Conservation (phyloP, 1,140 invertebrate genomes). For the Pseudoatta argentina region DNA sequence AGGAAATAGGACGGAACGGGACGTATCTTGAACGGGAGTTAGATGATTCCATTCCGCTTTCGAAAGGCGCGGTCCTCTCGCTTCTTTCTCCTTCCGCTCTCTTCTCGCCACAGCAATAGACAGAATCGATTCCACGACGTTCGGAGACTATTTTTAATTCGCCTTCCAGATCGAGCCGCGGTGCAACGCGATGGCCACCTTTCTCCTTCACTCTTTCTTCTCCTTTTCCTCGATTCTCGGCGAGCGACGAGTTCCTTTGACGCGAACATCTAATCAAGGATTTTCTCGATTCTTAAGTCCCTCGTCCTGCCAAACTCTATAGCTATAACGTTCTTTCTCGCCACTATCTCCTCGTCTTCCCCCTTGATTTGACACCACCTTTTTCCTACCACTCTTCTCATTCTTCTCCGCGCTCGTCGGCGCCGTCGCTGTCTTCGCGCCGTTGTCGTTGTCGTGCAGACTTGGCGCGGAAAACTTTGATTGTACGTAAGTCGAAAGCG, state of each 20-base stretch:
- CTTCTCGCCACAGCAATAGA: conserved; percentile 7
- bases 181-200: background rate
- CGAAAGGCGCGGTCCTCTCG: conserved; percentile 54
- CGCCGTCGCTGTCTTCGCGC: conserved; percentile 1
- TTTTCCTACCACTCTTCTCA: conserved; percentile 40
- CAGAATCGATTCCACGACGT: conserved; percentile 55
- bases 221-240: conserved; percentile 36
- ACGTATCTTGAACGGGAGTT: conserved; percentile 77
- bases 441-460: conserved; percentile 43
- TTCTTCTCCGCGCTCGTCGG: conserved; percentile 42
- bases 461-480: conserved; percentile 72
- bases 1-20: conserved; percentile 78
- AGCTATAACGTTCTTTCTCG: conserved; percentile 24
- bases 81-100: background rate
- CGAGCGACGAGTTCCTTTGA: conserved; percentile 70
- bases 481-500: conserved; percentile 63
- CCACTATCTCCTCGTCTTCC: conserved; percentile 9
- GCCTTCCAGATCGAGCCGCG: conserved; percentile 44
- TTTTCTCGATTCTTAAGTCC: conserved; percentile 66
- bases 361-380: conserved; percentile 26
- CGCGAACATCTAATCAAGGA: conserved; percentile 78
- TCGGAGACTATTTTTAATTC: conserved; percentile 71
- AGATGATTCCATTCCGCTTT: conserved; percentile 68
- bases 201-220: background rate
- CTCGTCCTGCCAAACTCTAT: conserved; percentile 43